Evolutionary conservation across 1,140 invertebrate genomes (phyloP), one percentile per base, ranked within the genome.

Genomic region (Conus betulinus): DNA sequence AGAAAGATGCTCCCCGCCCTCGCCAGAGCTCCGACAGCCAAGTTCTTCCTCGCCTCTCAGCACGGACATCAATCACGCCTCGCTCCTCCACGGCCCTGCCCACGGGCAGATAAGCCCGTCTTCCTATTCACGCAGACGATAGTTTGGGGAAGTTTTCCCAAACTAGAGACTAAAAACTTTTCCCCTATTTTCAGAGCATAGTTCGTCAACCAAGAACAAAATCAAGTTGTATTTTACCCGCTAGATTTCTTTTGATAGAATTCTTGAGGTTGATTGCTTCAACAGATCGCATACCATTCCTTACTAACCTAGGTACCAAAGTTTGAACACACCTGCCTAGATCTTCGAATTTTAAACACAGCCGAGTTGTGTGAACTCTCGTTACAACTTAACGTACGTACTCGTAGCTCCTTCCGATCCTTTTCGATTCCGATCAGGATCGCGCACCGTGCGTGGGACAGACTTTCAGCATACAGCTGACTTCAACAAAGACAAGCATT

Each of bases 91-190:
- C 55, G 13, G 13, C 57, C 25, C n/a, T 39, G 55, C 27, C 27
- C 57, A 84, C 39, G 55, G 55, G 55, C 82, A 84, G 82, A 84
- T 84, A 84, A 84, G 82, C 82, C 55, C 6, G 55, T 8, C 57
- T 25, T 53, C 82, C 13, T 51, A 81, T 27, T 20, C 67, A 71
- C 27, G 82, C 82, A 84, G 82, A 84, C 82, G 82, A 84, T 84
- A 84, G 60, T 84, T 84, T 84, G 5, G 55, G 52, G 10, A 4
- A n/a, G 8, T 10, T 52, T 84, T 25, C 82, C 27, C 25, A 3
- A 78, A 10, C 52, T 25, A 15, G 5, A 39, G 39, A 39, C 39
- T 39, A 39, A 39, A 39, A 39, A 39, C 39, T 39, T 39, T 39
- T 39, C 39, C 39, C 39, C 39, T 39, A 3, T 39, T 39, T 39